Base-by-base conservation (phyloP, 2,888 invertebrate species). In the Scaptomyza parva region DNA sequence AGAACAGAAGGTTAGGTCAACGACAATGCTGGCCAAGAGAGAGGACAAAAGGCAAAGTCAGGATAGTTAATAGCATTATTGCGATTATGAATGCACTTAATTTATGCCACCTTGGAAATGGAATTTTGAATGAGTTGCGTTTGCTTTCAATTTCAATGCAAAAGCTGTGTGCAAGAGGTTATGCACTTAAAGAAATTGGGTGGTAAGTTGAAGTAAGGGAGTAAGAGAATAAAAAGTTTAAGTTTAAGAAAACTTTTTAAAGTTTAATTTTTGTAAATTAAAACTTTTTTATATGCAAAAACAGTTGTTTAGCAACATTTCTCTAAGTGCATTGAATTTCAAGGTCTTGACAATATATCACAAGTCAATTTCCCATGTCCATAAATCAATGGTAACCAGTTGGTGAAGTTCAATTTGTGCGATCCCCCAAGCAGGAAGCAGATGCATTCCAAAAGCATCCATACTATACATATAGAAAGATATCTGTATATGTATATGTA, bases 341-440 rank as follows among this genome's bases (percentile, higher is more conserved):
- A 85, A 85, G 78, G 85, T 80, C 85, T 54, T 53, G 20, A 55
- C 67, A 64, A 84, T 84, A 83, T 83, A 84, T 83, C 85, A 85
- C 63, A 81, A 85, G 81, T 81, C 85, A 85, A 85, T 84, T 84
- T 84, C 84, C 84, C 69, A 65, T 58, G 59, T 65, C 65, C 73
- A 85, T 84, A 85, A 84, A 84, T 84, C 84, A 78, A 72, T 58
- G 54, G 39, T 7, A 44, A 48, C 65, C 73, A 59, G 70, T 61
- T 73, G 73, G 47, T 65, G 18, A 64, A 71, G 66, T 75, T 77
- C 77, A 77, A 72, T 72, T 77, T 77, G 75, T 62, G 66, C 12
- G 41, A 3, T 9, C 9, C 20, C 7, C 35, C 1, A 26, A 41
- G 45, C 64, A 60, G 70, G 59, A 74, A 70, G 57, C 70, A 60